Base-by-base conservation (phyloP, 1,140 invertebrate species). In the Whitmania pigra region DNA sequence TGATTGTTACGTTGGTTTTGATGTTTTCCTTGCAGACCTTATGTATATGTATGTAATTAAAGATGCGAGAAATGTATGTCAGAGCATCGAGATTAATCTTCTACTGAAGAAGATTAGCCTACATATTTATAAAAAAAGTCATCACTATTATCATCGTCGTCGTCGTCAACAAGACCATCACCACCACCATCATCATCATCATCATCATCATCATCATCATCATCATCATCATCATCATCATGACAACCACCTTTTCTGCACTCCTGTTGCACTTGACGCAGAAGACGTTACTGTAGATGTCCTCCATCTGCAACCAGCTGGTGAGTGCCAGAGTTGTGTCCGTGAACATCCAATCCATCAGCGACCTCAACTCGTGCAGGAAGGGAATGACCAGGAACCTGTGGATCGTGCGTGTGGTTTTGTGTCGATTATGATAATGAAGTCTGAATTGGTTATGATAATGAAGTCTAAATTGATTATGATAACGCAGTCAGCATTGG, bases 281-380 rank as follows among this genome's bases (percentile, higher is more conserved):
- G 82, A 94, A 97, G 69, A 97, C 90, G 79, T 92, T 92, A 0
- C 92, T 89, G 82, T 96, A 98, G 74, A 99, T 97, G 81, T 98
- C 94, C 83, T 99, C 96, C 92, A 99, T 94, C 83, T 97, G 97
- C 22, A 99, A 87, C 93, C 95, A 99, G 81, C 97, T 94, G 79
- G 91, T 91, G 29, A 99, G 86, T 0, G 92, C 91, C 90, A 99
- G 94, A 0, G 93, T 95, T 0, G 95, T 97, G 78, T 98, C 93
- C 0, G 95, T 99, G 92, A 94, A 98, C 78, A 98, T 94, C 82
- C 96, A 99, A 81, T 99, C 96, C 90, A 99, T 97, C 0, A 97
- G 86, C 0, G 93, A 91, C 70, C 96, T 86, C 74, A 99, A 83
- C 82, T 99, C 96, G 80, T 97, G 95, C 9, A 99, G 83, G 81